Base-by-base conservation (phyloP, 2,888 invertebrate species). In the Cosmorhoe ocellata region DNA sequence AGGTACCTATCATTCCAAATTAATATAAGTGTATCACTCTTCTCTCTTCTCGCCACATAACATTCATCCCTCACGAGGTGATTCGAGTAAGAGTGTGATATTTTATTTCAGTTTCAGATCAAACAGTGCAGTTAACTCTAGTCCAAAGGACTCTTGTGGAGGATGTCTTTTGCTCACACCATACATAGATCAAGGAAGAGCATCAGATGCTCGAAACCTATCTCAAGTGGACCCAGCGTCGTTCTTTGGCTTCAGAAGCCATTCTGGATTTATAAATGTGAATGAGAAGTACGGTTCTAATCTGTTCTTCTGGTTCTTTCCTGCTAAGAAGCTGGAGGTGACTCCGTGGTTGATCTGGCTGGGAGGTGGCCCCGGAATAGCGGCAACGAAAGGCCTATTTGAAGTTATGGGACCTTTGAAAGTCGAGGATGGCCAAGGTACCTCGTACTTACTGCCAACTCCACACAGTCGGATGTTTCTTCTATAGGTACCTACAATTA, bases 271-370 rank as follows among this genome's bases (percentile, higher is more conserved):
- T 55, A 65, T 88, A 13, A 96, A 95, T 0, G 95, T 96, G 5
- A 92, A 95, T 62, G 91, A 94, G 67, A 69, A 89, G 12, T 92
- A 88, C 66, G 90, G 93, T 65, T 94, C 94, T 0, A 95, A 95
- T 71, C 75, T 94, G 67, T 96, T 95, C 82, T 96, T 95, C 78
- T 96, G 96, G 96, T 96, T 93, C 71, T 95, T 95, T 65, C 95
- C 95, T 0, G 62, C 63, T 9, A 69, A 79, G 45, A 74, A 74
- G 0, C 22, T 69, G 10, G 58, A 50, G 5, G 58, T 60, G 8
- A 73, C 71, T 0, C 96, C 97, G 0, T 81, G 96, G 58, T 89
- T 96, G 12, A 92, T 97, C 58, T 97, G 96, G 96, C 81, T 97
- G 7, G 93, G 96, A 91, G 96, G 97, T 12, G 96, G 96, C 0